These are phyloP conservation scores for Papilio elwesi DNA, from an alignment of 2,888 invertebrate species.

Conservation along the genomic window DNA sequence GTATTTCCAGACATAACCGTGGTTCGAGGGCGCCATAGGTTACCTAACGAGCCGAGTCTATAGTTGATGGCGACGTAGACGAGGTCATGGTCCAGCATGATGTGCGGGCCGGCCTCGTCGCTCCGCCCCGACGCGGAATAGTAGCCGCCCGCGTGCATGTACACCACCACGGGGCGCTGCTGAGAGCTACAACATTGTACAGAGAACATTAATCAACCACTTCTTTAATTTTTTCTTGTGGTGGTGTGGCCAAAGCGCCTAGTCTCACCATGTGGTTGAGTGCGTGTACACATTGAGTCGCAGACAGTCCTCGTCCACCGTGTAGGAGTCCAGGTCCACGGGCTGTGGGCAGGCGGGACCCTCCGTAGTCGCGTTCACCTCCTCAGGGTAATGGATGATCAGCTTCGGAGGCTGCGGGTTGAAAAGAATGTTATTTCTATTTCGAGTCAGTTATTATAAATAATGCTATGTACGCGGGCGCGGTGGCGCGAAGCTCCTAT, in stretches of 20 bases:
- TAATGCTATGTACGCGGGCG: too few species aligned
- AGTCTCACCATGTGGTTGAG: slow-evolving; percentile 45
- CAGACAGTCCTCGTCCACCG: slow-evolving; percentile 86
- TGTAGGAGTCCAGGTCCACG: slow-evolving; percentile 55
- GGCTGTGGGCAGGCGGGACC: slow-evolving; percentile 85
- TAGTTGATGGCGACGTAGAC: slow-evolving; percentile 88
- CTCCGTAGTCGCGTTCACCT: slow-evolving; percentile 83
- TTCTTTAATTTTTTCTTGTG: too few species aligned
- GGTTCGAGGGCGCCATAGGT: slow-evolving; percentile 29
- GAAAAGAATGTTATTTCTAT: too few species aligned
- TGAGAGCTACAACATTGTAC: slow-evolving; percentile 47
- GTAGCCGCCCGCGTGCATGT: slow-evolving; percentile 88
- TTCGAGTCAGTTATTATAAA: too few species aligned
- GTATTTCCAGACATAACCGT: too few species aligned
- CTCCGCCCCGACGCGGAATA: slow-evolving; percentile 85
- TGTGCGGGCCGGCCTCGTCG: slow-evolving; percentile 82
- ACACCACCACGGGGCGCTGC: slow-evolving; percentile 85
- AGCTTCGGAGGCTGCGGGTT: slow-evolving; percentile 74
- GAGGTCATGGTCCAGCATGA: slow-evolving; percentile 86
- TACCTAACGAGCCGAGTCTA: slow-evolving; percentile 82
- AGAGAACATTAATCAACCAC: too few species aligned
- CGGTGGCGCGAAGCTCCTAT: too few species aligned
- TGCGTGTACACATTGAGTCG: slow-evolving; percentile 85
- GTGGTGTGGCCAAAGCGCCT: too few species aligned
- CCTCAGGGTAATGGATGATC: slow-evolving; percentile 73